Base-by-base conservation (phyloP, 2,888 invertebrate species). In the Tridacna gigas region DNA sequence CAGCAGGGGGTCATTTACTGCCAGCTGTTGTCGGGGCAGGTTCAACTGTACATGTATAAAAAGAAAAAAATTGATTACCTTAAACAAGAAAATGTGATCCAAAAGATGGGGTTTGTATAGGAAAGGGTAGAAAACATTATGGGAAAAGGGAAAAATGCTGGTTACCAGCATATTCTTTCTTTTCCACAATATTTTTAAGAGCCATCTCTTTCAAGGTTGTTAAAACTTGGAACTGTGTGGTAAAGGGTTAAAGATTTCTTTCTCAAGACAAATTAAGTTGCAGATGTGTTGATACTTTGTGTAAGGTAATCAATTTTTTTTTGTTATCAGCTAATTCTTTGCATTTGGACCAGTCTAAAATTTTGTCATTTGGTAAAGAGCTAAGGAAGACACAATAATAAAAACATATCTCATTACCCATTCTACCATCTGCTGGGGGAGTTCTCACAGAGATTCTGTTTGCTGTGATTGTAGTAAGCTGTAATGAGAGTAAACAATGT, bases 371-470 rank as follows among this genome's bases (percentile, higher is more conserved):
- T 13, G 51, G 13, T 51, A n/a, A n/a, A n/a, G n/a, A n/a, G n/a
- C n/a, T n/a, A n/a, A n/a, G 37, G 37, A 37, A 37, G 37, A 37
- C 2, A 37, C 37, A 37, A 37, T 4, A 37, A 37, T 37, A 37
- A 37, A 37, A 37, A 37, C 7, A 37, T 37, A 37, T 37, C 18
- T 67, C 45, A 79, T 56, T 81, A 88, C 88, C 88, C 45, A 88
- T 74, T 81, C 76, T 86, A 20, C 88, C 88, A 28, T 84, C 88
- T 69, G 80, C 82, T 22, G 88, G 88, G 18, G 88, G 88, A 25
- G 85, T 85, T 25, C 88, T 75, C 15, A 88, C 75, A 37, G 85
- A 85, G 22, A 88, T 69, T 77, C 88, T 80, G 20, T 79, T 84
- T 22, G 86, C 47, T 25, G 84, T 69, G 26, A 85, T 67, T 3